Percentiles rank a stretch among this genome's conserved stretches.
phyloP scores from a whole-genome alignment of 2,888 invertebrate genomes.

The Ctena decussata region DNA sequence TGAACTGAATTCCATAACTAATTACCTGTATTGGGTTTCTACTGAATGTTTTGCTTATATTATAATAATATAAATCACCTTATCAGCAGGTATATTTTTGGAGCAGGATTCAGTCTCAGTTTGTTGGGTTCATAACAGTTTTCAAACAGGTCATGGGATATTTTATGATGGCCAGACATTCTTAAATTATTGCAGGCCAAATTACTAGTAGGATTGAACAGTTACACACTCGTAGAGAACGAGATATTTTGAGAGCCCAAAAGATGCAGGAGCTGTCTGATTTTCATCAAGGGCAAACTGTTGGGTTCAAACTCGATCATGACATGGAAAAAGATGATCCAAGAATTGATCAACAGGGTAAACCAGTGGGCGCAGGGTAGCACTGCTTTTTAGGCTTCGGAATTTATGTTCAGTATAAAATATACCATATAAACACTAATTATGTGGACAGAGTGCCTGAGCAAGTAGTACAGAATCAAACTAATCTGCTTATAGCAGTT shows the following conservation, averaged over 20 bases:
- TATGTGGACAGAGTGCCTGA: neutral
- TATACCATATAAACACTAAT: neutral
- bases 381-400: neutral
- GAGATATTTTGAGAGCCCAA: conserved; percentile 56
- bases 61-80: too few relatives aligned
- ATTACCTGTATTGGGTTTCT: too few relatives aligned
- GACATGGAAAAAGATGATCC: neutral
- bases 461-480: too few relatives aligned
- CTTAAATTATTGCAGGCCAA: conserved; percentile 37
- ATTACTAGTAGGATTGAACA: conserved; percentile 63
- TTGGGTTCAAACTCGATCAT: neutral
- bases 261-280: conserved; percentile 38
- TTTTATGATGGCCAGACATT: too few relatives aligned
- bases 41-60: too few relatives aligned
- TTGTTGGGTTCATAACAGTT: too few relatives aligned
- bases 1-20: too few relatives aligned
- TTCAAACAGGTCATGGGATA: too few relatives aligned
- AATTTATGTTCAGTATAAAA: neutral
- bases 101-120: too few relatives aligned
- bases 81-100: too few relatives aligned
- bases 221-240: conserved; percentile 61
- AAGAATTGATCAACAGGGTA: neutral
- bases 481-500: neutral
- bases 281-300: neutral
- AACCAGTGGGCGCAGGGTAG: neutral